Evolutionary conservation across 23 tunicate genomes (phyloP).

Genomic region (Pegea sp.): DNA sequence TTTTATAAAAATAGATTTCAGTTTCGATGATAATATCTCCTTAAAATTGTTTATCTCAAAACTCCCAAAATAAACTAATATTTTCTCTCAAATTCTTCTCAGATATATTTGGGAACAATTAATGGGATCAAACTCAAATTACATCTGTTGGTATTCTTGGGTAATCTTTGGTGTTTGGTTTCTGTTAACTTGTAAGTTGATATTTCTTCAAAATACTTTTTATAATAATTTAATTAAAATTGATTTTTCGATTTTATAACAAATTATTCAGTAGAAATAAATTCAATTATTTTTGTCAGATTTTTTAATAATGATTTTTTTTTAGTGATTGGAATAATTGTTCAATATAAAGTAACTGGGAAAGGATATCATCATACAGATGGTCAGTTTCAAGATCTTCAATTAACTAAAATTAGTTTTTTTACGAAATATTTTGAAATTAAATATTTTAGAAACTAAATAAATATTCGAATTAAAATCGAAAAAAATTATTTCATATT

Average conservation of each 20-base stretch:
- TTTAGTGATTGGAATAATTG: slow-evolving; percentile 38
- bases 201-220: background rate
- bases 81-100: too few relatives aligned
- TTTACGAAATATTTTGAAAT: too few relatives aligned
- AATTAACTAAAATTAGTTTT: too few relatives aligned
- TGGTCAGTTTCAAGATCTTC: slow-evolving; percentile 53
- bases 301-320: background rate
- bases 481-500: too few relatives aligned
- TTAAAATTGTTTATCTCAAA: too few relatives aligned
- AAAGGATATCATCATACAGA: slow-evolving; percentile 81
- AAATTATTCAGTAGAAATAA: background rate
- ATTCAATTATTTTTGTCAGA: background rate
- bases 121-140: slow-evolving; percentile 22
- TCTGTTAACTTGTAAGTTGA: slow-evolving; percentile 29
- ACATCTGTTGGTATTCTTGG: slow-evolving; percentile 72
- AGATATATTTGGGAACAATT: slow-evolving; percentile 82
- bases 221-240: background rate
- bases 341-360: slow-evolving; percentile 74
- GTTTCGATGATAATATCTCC: too few relatives aligned
- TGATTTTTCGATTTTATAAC: background rate
- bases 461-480: too few relatives aligned
- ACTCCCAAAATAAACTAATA: too few relatives aligned
- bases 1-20: too few relatives aligned
- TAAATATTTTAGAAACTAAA: too few relatives aligned
- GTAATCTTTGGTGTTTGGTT: slow-evolving; percentile 71